A percentile compares a stretch with the other conserved stretches of the same genome.
Evolutionary conservation across 2,113 vertebrate genomes (phyloP).

Genomic region (Abramis brama): DNA sequence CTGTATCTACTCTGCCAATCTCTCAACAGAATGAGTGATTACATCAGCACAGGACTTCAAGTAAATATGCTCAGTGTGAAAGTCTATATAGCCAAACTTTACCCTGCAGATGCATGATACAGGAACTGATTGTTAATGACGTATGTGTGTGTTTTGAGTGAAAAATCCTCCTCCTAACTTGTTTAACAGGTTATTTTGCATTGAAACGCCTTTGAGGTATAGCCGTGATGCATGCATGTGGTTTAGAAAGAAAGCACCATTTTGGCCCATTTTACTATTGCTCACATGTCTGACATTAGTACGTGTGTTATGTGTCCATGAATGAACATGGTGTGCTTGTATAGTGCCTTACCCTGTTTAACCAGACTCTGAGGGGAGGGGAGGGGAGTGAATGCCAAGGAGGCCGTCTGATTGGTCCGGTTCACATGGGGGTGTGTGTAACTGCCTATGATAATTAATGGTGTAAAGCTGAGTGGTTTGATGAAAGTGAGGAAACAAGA

Average conservation of each 20-base stretch:
- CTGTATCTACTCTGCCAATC: not conserved
- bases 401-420: constrained; percentile 66
- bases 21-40: constrained; percentile 22
- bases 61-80: constrained; percentile 40
- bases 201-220: not conserved
- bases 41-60: constrained; percentile 21
- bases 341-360: constrained; percentile 40
- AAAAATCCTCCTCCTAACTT: not conserved
- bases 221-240: not conserved
- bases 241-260: not conserved
- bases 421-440: constrained; percentile 52
- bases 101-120: constrained; percentile 31
- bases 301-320: constrained; percentile 20
- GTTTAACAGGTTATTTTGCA: not conserved
- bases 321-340: constrained; percentile 33
- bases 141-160: not conserved
- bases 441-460: constrained; percentile 19
- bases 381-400: constrained; percentile 53
- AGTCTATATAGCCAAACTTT: constrained; percentile 4
- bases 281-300: not conserved
- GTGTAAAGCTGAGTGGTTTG: constrained; percentile 43
- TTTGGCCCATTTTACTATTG: not conserved
- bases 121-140: constrained; percentile 1
- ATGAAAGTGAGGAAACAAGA: not conserved
- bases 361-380: constrained; percentile 28